Conservation (phyloP, 1,140 invertebrate species). For the Oppia nitens region DNA sequence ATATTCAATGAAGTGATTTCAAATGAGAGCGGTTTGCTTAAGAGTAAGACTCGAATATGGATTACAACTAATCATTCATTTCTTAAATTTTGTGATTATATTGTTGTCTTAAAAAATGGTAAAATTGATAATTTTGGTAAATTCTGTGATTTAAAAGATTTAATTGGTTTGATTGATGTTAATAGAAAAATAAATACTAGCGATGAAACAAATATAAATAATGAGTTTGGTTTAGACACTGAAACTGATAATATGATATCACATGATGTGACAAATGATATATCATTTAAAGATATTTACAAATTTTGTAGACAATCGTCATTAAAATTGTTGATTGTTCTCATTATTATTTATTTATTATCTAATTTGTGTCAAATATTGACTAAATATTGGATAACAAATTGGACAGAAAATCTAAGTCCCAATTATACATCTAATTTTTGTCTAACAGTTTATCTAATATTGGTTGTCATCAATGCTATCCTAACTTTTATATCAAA, state of each 20-base stretch:
- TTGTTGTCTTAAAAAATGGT: slow-evolving; percentile 29
- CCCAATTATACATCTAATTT: not conserved
- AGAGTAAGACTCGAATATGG: slow-evolving; percentile 26
- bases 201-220: not conserved
- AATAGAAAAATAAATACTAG: not conserved
- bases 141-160: slow-evolving; percentile 25
- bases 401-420: not conserved
- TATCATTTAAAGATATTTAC: not conserved
- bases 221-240: slow-evolving; percentile 21
- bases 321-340: not conserved
- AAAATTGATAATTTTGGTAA: slow-evolving; percentile 25
- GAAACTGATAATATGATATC: slow-evolving; percentile 37
- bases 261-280: not conserved
- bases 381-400: not conserved
- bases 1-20: slow-evolving; percentile 32
- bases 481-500: not conserved
- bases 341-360: not conserved
- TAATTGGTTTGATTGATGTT: not conserved
- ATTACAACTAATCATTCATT: slow-evolving; percentile 28
- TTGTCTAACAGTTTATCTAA: not conserved
- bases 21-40: slow-evolving; percentile 21
- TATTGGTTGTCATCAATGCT: not conserved
- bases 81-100: slow-evolving; percentile 27
- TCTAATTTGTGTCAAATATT: not conserved
- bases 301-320: not conserved